A percentile compares a stretch with the other conserved stretches of the same genome.
Conservation (phyloP, 2,113 vertebrate genomes). For the Phaethornis superciliosus region DNA sequence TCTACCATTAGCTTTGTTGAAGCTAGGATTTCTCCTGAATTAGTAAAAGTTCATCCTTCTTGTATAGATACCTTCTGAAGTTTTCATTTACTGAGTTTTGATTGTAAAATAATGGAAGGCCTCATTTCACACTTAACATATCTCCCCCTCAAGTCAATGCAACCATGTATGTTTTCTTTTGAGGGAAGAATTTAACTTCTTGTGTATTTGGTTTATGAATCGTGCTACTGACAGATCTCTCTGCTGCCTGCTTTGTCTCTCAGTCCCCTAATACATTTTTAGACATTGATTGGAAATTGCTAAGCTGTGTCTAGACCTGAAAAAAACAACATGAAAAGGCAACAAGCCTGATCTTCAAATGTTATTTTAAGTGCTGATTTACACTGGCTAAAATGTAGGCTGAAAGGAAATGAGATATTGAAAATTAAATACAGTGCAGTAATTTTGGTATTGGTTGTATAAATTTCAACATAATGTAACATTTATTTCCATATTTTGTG, state of each 20-base stretch:
- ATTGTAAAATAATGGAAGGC: background rate
- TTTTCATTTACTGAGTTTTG: background rate
- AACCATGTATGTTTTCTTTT: background rate
- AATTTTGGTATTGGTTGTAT: background rate
- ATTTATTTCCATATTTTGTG: background rate
- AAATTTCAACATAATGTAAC: background rate
- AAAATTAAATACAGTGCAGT: conserved; percentile 7
- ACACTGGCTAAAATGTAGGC: conserved; percentile 27
- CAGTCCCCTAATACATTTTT: conserved; percentile 4
- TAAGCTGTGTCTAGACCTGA: conserved; percentile 39
- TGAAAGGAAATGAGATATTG: background rate
- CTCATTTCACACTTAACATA: background rate
- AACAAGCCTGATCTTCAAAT: conserved; percentile 30
- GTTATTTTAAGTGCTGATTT: conserved; percentile 43
- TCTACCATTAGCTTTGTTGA: background rate
- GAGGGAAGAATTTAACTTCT: background rate
- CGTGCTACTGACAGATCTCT: background rate
- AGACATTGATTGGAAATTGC: conserved; percentile 49
- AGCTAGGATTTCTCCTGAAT: background rate
- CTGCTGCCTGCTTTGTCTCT: background rate
- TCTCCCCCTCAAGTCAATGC: background rate
- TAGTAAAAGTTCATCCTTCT: background rate
- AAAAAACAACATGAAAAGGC: conserved; percentile 32
- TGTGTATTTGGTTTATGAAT: background rate
- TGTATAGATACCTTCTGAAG: background rate